Conservation (phyloP, 2,113 vertebrate genomes). For the Periophthalmus modestus region DNA sequence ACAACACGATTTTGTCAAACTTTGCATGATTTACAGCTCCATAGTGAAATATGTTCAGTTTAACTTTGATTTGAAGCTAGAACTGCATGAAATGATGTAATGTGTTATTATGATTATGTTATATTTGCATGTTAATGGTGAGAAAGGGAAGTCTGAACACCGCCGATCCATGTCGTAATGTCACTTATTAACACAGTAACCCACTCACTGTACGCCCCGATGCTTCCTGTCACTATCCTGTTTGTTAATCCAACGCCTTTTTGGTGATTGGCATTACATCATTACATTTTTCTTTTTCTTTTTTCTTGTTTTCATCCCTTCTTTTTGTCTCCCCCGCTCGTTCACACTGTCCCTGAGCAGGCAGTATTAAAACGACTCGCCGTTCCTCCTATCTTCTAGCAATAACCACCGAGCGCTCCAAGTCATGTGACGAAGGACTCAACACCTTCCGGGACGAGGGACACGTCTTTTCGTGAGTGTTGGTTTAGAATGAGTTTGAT, state of each 20-base stretch:
- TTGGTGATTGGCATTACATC: conserved; percentile 68
- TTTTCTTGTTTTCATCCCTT: conserved; percentile 10
- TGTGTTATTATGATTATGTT: neutral
- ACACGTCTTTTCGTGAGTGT: conserved; percentile 79
- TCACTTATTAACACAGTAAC: neutral
- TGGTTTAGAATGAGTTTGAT: neutral
- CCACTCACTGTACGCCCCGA: neutral
- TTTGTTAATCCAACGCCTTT: conserved; percentile 55
- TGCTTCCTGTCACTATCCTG: conserved; percentile 15
- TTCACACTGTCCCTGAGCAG: conserved; percentile 72
- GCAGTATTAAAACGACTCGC: conserved; percentile 91
- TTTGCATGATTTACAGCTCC: neutral
- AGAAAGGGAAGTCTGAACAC: conserved; percentile 46
- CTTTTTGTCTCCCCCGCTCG: conserved; percentile 24
- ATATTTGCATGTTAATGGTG: conserved; percentile 79
- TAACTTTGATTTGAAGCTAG: neutral
- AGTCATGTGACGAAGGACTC: conserved; percentile 96
- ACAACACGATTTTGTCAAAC: neutral
- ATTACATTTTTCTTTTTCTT: conserved; percentile 53
- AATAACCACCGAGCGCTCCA: conserved; percentile 95
- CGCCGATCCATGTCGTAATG: conserved; percentile 29
- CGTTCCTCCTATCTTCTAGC: conserved; percentile 98
- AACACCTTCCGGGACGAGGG: conserved; percentile 91
- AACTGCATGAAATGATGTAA: conserved; percentile 24
- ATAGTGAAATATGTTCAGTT: neutral